These are phyloP conservation scores for Slavum lentiscoides DNA, from an alignment of 2,888 invertebrate genomes.

Conservation along the genomic window DNA sequence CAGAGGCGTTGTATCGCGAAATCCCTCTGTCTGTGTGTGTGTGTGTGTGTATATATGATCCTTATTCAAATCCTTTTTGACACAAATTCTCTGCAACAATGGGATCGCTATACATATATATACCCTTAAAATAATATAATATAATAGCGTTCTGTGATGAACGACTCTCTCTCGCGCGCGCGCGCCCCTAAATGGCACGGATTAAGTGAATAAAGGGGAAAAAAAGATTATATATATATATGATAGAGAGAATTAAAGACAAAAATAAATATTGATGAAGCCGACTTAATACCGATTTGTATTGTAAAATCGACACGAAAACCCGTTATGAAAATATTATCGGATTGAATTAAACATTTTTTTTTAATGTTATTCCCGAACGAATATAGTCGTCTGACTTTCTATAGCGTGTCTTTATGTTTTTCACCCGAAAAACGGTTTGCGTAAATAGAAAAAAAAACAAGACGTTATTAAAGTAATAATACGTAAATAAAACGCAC, in stretches of 20 bases:
- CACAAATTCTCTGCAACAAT: conserved; percentile 38
- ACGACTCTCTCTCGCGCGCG: not conserved
- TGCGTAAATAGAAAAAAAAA: too few relatives aligned
- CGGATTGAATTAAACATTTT: not conserved
- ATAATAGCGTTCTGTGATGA: conserved; percentile 35
- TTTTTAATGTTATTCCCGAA: too few relatives aligned
- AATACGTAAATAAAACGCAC: too few relatives aligned
- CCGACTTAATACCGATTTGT: conserved; percentile 14
- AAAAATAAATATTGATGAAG: conserved; percentile 27
- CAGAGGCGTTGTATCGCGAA: conserved; percentile 4
- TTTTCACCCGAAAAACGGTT: too few relatives aligned
- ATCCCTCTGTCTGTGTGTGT: conserved; percentile 5
- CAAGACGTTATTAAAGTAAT: too few relatives aligned
- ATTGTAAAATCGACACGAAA: not conserved
- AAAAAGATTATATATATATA: too few relatives aligned
- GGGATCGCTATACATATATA: not conserved
- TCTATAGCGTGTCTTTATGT: too few relatives aligned
- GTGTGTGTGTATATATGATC: not conserved
- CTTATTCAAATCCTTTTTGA: conserved; percentile 44
- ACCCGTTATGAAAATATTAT: conserved; percentile 3
- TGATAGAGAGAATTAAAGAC: not conserved
- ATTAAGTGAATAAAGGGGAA: not conserved
- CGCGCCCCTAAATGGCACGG: not conserved
- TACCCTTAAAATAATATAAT: conserved; percentile 31
- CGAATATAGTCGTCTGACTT: too few relatives aligned